Evolutionary conservation across 2,113 vertebrate genomes (phyloP), one percentile per base, ranked within the genome.

Genomic region (Hydropotes inermis): DNA sequence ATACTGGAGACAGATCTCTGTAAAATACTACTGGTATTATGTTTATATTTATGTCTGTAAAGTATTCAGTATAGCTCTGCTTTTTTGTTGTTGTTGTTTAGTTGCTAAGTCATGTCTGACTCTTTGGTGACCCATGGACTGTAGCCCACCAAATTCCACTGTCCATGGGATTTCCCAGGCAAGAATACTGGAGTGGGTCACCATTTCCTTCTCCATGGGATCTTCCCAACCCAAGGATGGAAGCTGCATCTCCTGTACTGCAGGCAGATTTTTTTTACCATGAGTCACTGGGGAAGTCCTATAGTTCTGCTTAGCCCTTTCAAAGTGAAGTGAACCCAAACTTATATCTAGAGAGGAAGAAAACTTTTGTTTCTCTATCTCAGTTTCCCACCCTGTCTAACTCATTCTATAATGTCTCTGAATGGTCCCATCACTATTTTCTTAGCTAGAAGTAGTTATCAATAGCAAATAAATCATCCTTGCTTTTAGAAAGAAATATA

Each of bases 381-480:
- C n/a, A 61, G 27, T 94, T 96, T 94, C 23, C 27, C 91, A 23
- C 43, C 58, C 79, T 64, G 3, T 76, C 4, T 78, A 95, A 96
- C 1, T 97, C 36, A 25, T 95, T 50, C 96, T 52, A 87, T 87
- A 93, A 97, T 39, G 70, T 86, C 88, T 98, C 93, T 90, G 30
- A 87, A 60, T 86, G 57, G 97, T 81, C 50, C 94, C 61, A 93
- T 95, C 90, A 67, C 96, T 85, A 86, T 89, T 97, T 98, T 97
- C 88, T 79, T 96, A 91, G 87, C 95, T 94, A 98, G 92, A 61
- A 95, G 58, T 58, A 54, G 36, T 98, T 98, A 94, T 97, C 97
- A 88, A 28, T 93, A 97, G 84, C 94, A 98, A 97, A 91, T 39
- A 70, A 85, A 61, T 81, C 70, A 89, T 94, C 97, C 81, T 97